A percentile compares a stretch with the other conserved stretches of the same genome.
These are phyloP conservation scores for Hemicrepidius hirtus DNA, from an alignment of 2,888 invertebrate genomes.

Conservation along the genomic window DNA sequence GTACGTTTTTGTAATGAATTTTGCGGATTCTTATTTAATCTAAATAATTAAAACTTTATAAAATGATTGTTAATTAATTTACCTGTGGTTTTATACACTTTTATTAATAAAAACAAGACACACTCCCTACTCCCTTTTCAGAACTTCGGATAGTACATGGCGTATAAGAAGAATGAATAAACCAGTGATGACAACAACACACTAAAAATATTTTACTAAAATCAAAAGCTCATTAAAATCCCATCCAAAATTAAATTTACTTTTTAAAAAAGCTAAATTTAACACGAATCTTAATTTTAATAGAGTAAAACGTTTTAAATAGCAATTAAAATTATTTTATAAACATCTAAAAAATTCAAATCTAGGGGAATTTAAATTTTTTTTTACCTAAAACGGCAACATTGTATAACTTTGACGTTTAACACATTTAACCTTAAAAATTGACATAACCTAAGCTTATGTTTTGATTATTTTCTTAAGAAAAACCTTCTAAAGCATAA, in stretches of 20 bases:
- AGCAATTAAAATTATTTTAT: neutral
- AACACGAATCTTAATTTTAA: too few relatives aligned
- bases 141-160: conserved; percentile 68
- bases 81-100: conserved; percentile 40
- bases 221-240: neutral
- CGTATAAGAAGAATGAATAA: conserved; percentile 60
- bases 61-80: conserved; percentile 18
- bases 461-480: neutral
- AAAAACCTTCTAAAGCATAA: conserved; percentile 62
- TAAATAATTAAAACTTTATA: neutral
- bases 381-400: neutral
- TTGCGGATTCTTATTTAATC: neutral
- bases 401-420: too few relatives aligned
- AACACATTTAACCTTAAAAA: conserved; percentile 15
- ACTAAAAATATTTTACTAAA: neutral
- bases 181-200: conserved; percentile 38
- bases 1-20: conserved; percentile 17
- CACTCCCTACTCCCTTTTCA: conserved; percentile 70
- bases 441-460: neutral
- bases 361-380: too few relatives aligned
- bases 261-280: neutral
- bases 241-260: too few relatives aligned
- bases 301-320: too few relatives aligned
- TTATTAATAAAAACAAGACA: conserved; percentile 63
- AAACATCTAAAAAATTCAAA: neutral